Percentiles rank a stretch among this genome's conserved stretches.
Evolutionary conservation across 2,797 vertebrate species (phyloP).

Genomic region (Gadopsis bispinosus): DNA sequence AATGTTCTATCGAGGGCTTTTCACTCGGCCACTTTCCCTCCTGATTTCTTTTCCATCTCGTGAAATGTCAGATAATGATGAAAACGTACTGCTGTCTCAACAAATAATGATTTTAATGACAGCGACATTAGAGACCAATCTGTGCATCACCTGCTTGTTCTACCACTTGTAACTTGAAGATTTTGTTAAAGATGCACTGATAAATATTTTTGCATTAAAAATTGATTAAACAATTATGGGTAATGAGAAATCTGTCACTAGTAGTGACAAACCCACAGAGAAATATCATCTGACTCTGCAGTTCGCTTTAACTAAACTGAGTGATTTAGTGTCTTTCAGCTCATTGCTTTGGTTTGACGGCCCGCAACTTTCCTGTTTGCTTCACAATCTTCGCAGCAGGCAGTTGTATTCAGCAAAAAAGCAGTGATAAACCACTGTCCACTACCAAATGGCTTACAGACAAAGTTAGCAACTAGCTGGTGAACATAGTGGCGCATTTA

Average conservation of each 20-base stretch:
- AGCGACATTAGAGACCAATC: background rate
- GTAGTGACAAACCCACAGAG: background rate
- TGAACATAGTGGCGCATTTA: too few relatives aligned
- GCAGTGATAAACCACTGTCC: too few relatives aligned
- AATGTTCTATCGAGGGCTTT: constrained; percentile 34
- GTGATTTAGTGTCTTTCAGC: too few relatives aligned
- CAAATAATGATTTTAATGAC: constrained; percentile 20
- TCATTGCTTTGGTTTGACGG: too few relatives aligned
- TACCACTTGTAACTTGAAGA: background rate
- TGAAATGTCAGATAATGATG: constrained; percentile 21
- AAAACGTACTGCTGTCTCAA: constrained; percentile 18
- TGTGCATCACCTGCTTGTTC: background rate
- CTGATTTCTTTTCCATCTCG: constrained; percentile 26
- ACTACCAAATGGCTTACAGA: too few relatives aligned
- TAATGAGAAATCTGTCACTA: background rate
- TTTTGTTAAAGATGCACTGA: background rate
- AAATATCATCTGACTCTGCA: background rate
- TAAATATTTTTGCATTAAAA: background rate
- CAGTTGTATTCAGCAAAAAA: too few relatives aligned
- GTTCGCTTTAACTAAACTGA: background rate
- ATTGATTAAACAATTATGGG: background rate
- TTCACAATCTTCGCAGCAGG: too few relatives aligned
- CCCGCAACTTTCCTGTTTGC: too few relatives aligned
- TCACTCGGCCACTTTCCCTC: constrained; percentile 32
- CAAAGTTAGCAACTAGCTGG: too few relatives aligned